Base-by-base conservation (phyloP, 2,797 vertebrate species). In the Catostomus latipinnis region DNA sequence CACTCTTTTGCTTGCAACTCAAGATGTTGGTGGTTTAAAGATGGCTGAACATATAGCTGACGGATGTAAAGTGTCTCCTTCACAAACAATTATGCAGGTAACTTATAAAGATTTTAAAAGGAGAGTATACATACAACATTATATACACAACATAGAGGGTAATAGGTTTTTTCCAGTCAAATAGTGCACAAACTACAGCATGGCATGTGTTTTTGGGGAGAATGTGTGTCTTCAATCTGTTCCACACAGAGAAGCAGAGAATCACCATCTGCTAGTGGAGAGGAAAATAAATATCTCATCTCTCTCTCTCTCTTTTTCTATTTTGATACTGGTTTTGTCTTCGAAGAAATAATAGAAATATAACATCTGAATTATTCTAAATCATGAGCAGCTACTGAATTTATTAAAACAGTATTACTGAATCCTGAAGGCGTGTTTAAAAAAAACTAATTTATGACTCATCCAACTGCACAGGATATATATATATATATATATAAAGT, bases 11-110 rank as follows among this genome's bases (percentile, higher is more conserved):
- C 73, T 46, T 46, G 45, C 16, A 48, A 57, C 69, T 75, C 60
- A 74, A 22, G 22, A 22, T 58, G 49, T 49, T 80, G 58, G 76
- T 81, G 73, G 75, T 69, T 88, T 87, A 87, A 87, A 82, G 84
- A 72, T 74, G 83, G 46, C 72, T 88, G 78, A 83, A 69, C 22
- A 76, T 78, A 70, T 22, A 80, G 22, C 49, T 53, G 62, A 65
- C 0, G 4, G 43, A 48, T 73, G 18, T 52, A 56, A 8, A 18
- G 57, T 52, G 6, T 45, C 11, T 13, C 6, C 63, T 22, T 5
- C 7, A 16, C 13, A 1, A 11, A 53, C 4, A 70, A 54, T 16
- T 18, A 54, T 56, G 8, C 8, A 63, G 58, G 34, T 34, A 3
- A 34, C 3, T 34, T 34, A 4, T 71, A 34, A 18, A 50, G 60